Percentiles rank a stretch among this genome's conserved stretches.
phyloP scores from a whole-genome alignment of 2,888 invertebrate species.

The Homarus gammarus region DNA sequence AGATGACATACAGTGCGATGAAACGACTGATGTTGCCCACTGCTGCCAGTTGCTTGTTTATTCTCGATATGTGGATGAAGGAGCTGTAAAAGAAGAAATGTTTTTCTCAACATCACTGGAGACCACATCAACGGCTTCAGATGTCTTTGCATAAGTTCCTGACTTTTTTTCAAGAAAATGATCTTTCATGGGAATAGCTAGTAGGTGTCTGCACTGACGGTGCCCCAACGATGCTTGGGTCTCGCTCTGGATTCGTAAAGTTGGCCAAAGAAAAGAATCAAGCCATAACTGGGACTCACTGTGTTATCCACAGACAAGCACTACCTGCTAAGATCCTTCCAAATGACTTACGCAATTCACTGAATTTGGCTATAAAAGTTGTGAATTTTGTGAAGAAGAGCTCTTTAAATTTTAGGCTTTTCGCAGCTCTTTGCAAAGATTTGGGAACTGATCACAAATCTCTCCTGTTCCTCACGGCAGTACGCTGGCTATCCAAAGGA shows the following conservation, averaged over 20 bases:
- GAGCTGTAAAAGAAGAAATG: constrained; percentile 35
- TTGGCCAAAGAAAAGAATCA: constrained; percentile 44
- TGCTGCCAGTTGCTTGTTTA: constrained; percentile 42
- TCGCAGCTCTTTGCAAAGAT: constrained; percentile 22
- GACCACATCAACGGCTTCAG: constrained; percentile 36
- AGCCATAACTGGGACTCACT: constrained; percentile 44
- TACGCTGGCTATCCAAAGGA: constrained; percentile 60
- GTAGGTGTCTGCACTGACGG: constrained; percentile 42
- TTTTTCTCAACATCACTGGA: constrained; percentile 33
- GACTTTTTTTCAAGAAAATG: constrained; percentile 42
- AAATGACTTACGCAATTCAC: constrained; percentile 22
- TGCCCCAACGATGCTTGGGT: constrained; percentile 44
- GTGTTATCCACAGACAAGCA: constrained; percentile 47
- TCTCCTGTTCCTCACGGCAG: constrained; percentile 67
- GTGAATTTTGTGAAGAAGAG: constrained; percentile 37
- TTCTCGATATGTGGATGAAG: constrained; percentile 44
- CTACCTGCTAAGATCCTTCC: constrained; percentile 35
- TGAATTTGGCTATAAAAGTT: constrained; percentile 38
- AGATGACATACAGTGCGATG: too few species aligned
- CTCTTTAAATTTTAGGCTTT: constrained; percentile 43
- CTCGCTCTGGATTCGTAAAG: constrained; percentile 51
- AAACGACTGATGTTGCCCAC: too few species aligned
- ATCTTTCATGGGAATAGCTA: constrained; percentile 37
- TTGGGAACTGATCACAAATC: constrained; percentile 49
- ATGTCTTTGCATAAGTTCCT: constrained; percentile 27